Conservation (phyloP, 2,113 vertebrate genomes). For the Pedetes capensis region DNA sequence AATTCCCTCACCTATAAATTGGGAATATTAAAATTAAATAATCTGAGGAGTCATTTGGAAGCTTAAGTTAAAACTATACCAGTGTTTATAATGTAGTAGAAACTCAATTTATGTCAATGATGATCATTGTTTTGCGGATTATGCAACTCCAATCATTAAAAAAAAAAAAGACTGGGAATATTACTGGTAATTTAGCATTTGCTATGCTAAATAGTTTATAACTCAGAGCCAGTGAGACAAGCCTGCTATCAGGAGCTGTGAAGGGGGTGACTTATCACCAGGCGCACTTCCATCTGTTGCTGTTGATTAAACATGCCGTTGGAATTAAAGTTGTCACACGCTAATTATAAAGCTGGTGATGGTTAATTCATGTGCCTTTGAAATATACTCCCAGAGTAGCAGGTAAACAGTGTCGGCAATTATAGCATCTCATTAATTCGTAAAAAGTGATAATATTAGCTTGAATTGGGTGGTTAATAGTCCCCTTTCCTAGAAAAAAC, state of each 20-base stretch:
- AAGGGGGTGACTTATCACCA: background rate
- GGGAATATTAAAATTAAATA: background rate
- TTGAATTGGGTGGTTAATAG: slow-evolving; percentile 40
- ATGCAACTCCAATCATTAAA: background rate
- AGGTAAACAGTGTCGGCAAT: slow-evolving; percentile 48
- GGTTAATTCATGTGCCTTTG: slow-evolving; percentile 59
- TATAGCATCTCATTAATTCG: slow-evolving; percentile 66
- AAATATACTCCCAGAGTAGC: slow-evolving; percentile 56
- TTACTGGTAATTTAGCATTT: slow-evolving; percentile 54
- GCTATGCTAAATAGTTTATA: slow-evolving; percentile 63
- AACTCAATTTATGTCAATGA: background rate
- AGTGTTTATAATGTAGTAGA: background rate
- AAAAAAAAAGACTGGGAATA: slow-evolving; percentile 29
- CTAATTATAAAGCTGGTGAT: slow-evolving; percentile 45
- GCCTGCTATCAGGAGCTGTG: background rate
- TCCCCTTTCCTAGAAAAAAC: background rate
- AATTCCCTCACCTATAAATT: background rate
- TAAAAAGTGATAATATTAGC: slow-evolving; percentile 57
- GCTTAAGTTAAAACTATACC: background rate
- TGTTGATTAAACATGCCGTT: slow-evolving; percentile 63
- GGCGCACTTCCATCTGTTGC: slow-evolving; percentile 53
- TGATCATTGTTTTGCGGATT: slow-evolving; percentile 17
- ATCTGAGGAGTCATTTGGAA: background rate
- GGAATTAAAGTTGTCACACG: slow-evolving; percentile 56
- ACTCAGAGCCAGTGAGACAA: slow-evolving; percentile 18